phyloP scores from a whole-genome alignment of 2,797 vertebrate species.

The Lophura swinhoii region DNA sequence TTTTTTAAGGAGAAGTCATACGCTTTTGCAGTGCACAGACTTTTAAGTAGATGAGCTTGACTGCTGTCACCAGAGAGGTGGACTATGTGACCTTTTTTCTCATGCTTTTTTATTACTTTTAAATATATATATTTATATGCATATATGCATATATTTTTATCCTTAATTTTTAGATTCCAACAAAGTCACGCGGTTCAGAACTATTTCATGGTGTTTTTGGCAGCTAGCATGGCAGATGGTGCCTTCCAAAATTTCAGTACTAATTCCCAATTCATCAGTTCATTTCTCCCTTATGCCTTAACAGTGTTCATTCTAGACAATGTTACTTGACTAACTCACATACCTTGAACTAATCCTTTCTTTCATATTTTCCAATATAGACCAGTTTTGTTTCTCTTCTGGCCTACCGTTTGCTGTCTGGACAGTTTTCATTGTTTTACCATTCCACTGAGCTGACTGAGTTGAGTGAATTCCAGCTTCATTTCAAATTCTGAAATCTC shows the following conservation, averaged over 20 bases:
- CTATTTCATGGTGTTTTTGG: not conserved
- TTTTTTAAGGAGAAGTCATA: not conserved
- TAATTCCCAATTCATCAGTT: not conserved
- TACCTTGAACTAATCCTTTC: not conserved
- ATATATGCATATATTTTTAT: too few species aligned
- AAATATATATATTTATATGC: too few species aligned
- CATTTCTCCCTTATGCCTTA: not conserved
- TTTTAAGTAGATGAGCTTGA: not conserved
- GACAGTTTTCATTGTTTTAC: not conserved
- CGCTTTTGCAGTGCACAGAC: not conserved
- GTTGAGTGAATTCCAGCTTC: not conserved
- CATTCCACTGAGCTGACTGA: not conserved
- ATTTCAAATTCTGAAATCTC: not conserved
- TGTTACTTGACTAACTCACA: not conserved
- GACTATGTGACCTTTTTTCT: too few species aligned
- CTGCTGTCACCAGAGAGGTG: too few species aligned
- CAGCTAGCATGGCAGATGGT: not conserved
- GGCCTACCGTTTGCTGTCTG: not conserved
- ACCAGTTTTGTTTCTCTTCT: not conserved
- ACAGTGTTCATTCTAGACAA: not conserved
- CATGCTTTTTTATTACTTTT: not conserved
- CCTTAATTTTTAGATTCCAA: not conserved
- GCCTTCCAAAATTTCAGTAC: not conserved
- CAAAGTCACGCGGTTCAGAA: not conserved
- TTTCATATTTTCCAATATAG: not conserved